Evolutionary conservation across 2,113 vertebrate genomes (phyloP), one percentile per base, ranked within the genome.

Genomic region (Ceyx cyanopectus): DNA sequence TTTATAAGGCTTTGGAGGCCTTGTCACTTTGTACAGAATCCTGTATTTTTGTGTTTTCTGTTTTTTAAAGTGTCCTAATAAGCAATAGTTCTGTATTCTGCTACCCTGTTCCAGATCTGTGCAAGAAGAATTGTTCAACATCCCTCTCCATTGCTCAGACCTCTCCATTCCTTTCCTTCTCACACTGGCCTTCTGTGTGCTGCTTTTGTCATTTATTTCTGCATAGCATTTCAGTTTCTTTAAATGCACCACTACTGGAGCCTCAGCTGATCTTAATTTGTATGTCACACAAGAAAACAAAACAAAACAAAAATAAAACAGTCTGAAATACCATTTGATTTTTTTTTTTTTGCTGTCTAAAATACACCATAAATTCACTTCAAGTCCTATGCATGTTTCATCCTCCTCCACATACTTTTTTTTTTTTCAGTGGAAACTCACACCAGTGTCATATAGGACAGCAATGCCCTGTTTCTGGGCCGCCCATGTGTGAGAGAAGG

Each of bases 251-350:
- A 12, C n/a, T 80, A 4, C 0, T 58, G 60, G 72, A 70, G 48
- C n/a, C 86, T 85, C 95, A 93, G 79, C 87, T 94, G 94, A 96
- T 77, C 75, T 94, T 75, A 91, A 92, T 96, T 94, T 93, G 79
- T 66, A 46, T 50, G 29, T 80, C 78, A 87, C 53, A 93, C 76
- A 92, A 73, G 37, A 34, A 22, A 45, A 70, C 65, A 69, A 13
- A 53, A 58, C 37, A 18, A 30, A 57, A 24, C 30, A 40, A 21
- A 58, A 40, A 21, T 12, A 62, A 46, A 6, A 12, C 46, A 61
- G 23, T 18, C 45, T 73, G 54, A 79, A 93, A 94, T 69, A 29
- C 62, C 30, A 68, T 81, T 87, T 85, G 56, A 15, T 66, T 89
- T 37, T 37, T 92, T 82, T 37, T 92, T 82, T 72, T n/a, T n/a